These are phyloP conservation scores for Sipha maydis DNA, from an alignment of 2,888 invertebrate species.

Conservation along the genomic window DNA sequence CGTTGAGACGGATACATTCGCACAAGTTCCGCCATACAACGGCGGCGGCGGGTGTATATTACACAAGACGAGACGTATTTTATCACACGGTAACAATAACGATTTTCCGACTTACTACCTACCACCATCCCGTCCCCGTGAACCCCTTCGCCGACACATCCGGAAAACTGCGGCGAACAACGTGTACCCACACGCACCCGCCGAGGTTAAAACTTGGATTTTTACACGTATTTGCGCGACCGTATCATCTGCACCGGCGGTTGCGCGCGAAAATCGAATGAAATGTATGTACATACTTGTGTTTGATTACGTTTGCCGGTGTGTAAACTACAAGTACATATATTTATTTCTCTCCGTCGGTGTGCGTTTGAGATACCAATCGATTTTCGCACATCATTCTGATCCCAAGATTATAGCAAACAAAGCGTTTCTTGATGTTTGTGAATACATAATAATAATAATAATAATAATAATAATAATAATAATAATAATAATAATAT, in stretches of 20 bases:
- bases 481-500: conserved; percentile 2
- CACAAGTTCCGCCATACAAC: neutral
- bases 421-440: conserved; percentile 22
- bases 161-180: neutral
- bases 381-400: conserved; percentile 3
- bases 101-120: too few species aligned
- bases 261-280: neutral
- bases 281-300: neutral
- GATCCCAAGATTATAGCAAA: neutral
- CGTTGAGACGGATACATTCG: neutral
- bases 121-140: too few species aligned
- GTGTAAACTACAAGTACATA: neutral
- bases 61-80: neutral
- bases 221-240: neutral
- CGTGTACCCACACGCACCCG: neutral
- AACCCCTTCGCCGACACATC: neutral
- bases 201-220: neutral
- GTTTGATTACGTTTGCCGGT: neutral
- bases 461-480: neutral
- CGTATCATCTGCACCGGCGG: neutral
- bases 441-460: conserved; percentile 21
- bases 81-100: neutral
- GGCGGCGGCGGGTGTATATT: neutral
- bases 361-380: neutral
- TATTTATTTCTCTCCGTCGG: neutral